phyloP scores from a whole-genome alignment of 2,113 vertebrate species.

The Hipposideros armiger region DNA sequence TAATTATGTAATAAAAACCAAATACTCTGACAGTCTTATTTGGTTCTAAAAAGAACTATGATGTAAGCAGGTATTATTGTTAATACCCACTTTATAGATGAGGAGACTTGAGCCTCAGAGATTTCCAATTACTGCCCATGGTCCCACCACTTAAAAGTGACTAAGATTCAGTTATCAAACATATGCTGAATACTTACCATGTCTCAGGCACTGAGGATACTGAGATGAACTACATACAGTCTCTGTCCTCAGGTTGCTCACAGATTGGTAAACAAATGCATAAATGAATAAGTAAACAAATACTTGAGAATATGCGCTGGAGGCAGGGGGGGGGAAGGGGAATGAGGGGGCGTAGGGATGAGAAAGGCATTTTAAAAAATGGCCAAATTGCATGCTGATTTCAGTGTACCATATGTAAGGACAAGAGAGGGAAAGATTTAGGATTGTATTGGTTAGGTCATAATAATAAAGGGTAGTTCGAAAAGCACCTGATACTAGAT shows the following conservation, averaged over 20 bases:
- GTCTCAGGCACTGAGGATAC: background rate
- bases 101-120: background rate
- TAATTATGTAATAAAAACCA: background rate
- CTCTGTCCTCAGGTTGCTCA: background rate
- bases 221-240: background rate
- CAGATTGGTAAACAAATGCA: background rate
- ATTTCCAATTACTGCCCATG: background rate
- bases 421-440: background rate
- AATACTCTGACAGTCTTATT: constrained; percentile 28
- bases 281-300: background rate
- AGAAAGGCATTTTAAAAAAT: background rate
- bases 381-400: background rate
- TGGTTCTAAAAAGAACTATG: constrained; percentile 20
- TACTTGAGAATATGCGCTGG: background rate
- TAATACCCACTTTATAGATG: constrained; percentile 7
- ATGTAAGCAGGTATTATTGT: background rate
- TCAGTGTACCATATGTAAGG: background rate
- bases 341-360: background rate
- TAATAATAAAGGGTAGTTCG: constrained; percentile 26
- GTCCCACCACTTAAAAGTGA: background rate
- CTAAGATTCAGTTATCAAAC: background rate
- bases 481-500: background rate
- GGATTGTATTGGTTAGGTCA: background rate
- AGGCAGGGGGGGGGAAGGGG: background rate
- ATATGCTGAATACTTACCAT: background rate